Conservation (phyloP, 1,140 invertebrate species). For the Tyrophagus putrescentiae region DNA sequence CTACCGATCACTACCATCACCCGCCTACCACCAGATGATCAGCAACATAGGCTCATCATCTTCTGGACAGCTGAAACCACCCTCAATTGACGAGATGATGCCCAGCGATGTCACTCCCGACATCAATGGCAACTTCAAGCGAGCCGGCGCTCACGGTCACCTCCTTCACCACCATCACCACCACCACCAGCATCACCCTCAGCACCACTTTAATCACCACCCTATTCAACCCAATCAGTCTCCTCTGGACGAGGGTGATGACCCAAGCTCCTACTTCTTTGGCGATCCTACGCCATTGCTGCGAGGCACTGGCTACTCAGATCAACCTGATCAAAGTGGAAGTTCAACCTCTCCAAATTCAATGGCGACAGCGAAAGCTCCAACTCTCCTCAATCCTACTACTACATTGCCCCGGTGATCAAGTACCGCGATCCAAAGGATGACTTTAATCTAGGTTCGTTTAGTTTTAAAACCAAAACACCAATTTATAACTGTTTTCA, state of each 20-base stretch:
- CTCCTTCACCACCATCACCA: neutral
- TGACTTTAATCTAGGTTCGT: slow-evolving; percentile 4
- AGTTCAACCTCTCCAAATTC: too few relatives aligned
- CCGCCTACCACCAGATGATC: neutral
- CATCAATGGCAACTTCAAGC: slow-evolving; percentile 11
- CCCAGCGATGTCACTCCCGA: slow-evolving; percentile 10
- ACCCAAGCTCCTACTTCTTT: neutral
- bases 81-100: slow-evolving; percentile 12
- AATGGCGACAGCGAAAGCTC: too few relatives aligned
- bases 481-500: neutral
- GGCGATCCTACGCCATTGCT: neutral
- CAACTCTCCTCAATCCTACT: neutral
- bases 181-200: neutral
- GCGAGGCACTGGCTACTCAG: too few relatives aligned
- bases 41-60: neutral
- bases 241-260: neutral
- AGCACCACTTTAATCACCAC: too few relatives aligned
- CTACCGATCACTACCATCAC: neutral
- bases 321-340: too few relatives aligned
- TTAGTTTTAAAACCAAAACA: too few relatives aligned
- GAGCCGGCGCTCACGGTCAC: neutral
- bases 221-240: too few relatives aligned
- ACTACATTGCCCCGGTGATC: neutral
- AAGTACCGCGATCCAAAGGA: neutral
- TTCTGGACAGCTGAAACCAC: neutral